These are phyloP conservation scores for Nemopilema nomurai DNA, from an alignment of 30 jellyfish, hydroid and myxozoan genomes.

Conservation along the genomic window DNA sequence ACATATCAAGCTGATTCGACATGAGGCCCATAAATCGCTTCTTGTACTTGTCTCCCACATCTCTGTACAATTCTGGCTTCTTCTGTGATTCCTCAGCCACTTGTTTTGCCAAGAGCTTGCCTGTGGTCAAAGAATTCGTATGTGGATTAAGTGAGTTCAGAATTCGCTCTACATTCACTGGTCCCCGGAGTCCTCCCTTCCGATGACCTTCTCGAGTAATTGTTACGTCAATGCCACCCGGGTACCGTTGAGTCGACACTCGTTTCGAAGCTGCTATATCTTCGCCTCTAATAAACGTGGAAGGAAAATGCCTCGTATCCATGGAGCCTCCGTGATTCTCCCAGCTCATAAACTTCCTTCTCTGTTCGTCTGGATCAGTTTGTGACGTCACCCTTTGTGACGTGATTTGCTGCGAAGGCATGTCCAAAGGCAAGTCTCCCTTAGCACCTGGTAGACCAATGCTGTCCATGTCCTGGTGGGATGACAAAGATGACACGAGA, in stretches of 20 bases:
- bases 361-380: slow-evolving; percentile 32
- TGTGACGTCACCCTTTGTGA: slow-evolving; percentile 39
- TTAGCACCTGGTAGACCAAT: background rate
- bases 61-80: background rate
- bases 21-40: slow-evolving; percentile 44
- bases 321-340: slow-evolving; percentile 58
- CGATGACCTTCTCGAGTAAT: background rate
- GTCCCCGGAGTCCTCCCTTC: background rate
- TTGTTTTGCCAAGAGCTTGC: background rate
- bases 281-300: slow-evolving; percentile 29
- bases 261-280: slow-evolving; percentile 34
- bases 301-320: slow-evolving; percentile 59
- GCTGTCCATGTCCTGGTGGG: background rate
- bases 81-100: background rate
- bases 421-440: slow-evolving; percentile 50
- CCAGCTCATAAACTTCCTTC: slow-evolving; percentile 47
- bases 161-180: background rate
- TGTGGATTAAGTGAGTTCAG: background rate
- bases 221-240: background rate
- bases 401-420: slow-evolving; percentile 41
- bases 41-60: slow-evolving; percentile 6
- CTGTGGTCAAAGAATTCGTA: background rate
- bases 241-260: slow-evolving; percentile 28
- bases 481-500: background rate
- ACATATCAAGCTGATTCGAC: background rate